Evolutionary conservation across 2,888 invertebrate genomes (phyloP).

Genomic region (Cheilosia vulpina): DNA sequence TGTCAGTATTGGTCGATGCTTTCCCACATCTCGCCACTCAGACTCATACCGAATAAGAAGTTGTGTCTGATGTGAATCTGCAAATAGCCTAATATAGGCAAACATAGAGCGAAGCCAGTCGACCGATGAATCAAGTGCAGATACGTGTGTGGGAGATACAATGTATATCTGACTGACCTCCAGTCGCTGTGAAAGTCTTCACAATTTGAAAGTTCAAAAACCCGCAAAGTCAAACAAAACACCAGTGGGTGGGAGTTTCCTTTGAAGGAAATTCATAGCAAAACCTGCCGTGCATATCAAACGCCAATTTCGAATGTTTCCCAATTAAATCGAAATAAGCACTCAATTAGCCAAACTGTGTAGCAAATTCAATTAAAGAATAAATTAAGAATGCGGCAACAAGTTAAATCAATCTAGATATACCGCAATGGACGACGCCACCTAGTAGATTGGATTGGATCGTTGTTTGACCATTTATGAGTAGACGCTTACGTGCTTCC

Average conservation of each 20-base stretch:
- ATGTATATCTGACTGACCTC: slow-evolving; percentile 45
- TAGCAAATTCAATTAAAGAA: slow-evolving; percentile 49
- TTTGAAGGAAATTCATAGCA: slow-evolving; percentile 27
- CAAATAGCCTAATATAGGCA: slow-evolving; percentile 63
- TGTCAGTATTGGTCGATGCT: slow-evolving; percentile 55
- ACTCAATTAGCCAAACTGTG: slow-evolving; percentile 58
- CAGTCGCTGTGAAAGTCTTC: neutral
- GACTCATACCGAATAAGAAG: slow-evolving; percentile 22
- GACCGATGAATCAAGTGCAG: slow-evolving; percentile 47
- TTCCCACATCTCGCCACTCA: slow-evolving; percentile 45
- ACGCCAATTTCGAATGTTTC: neutral
- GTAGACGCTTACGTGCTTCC: slow-evolving; percentile 47
- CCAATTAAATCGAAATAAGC: slow-evolving; percentile 38
- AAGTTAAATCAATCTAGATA: slow-evolving; percentile 45
- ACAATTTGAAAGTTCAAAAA: slow-evolving; percentile 10
- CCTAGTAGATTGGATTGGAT: slow-evolving; percentile 15
- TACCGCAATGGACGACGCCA: neutral
- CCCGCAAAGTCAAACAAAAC: neutral
- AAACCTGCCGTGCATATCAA: slow-evolving; percentile 29
- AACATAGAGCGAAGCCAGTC: neutral
- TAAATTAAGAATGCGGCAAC: slow-evolving; percentile 36
- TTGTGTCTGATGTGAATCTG: slow-evolving; percentile 63
- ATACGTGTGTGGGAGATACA: slow-evolving; percentile 41
- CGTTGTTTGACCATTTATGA: slow-evolving; percentile 50
- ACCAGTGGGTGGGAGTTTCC: slow-evolving; percentile 23